These are phyloP conservation scores for Tuberolachnus salignus DNA, from an alignment of 2,888 invertebrate species.

Conservation along the genomic window DNA sequence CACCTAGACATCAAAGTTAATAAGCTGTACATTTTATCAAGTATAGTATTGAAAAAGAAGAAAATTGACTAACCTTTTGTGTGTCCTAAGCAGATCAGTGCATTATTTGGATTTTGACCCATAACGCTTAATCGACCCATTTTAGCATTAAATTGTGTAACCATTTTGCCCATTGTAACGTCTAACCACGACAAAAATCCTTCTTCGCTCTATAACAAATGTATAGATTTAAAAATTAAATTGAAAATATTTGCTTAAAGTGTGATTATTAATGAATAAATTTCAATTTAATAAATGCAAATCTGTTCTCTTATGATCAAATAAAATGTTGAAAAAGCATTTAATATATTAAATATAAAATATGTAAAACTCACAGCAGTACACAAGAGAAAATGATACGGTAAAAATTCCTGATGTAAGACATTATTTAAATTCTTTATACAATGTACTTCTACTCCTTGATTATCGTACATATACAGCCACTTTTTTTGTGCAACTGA, in stretches of 20 bases:
- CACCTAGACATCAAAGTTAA: conserved; percentile 64
- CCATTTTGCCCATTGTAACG: conserved; percentile 89
- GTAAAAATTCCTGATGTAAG: conserved; percentile 87
- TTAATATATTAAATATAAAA: not conserved
- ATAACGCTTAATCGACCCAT: conserved; percentile 81
- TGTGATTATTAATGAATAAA: not conserved
- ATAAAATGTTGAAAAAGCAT: not conserved
- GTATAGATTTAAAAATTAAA: not conserved
- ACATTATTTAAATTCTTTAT: conserved; percentile 83
- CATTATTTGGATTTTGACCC: conserved; percentile 94
- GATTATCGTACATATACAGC: conserved; percentile 96
- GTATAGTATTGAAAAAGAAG: not conserved
- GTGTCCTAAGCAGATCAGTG: conserved; percentile 87
- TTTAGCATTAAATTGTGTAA: conserved; percentile 77
- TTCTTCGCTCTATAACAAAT: conserved; percentile 68
- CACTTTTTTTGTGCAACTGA: conserved; percentile 97
- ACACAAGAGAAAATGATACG: conserved; percentile 94
- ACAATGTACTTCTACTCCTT: conserved; percentile 96
- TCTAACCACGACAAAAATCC: conserved; percentile 93
- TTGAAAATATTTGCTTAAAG: too few species aligned
- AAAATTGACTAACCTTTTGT: conserved; percentile 69
- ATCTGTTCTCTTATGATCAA: not conserved
- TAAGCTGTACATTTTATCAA: not conserved
- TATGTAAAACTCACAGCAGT: conserved; percentile 71
- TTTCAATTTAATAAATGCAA: not conserved